Percentiles rank a stretch among this genome's conserved stretches.
Conservation (phyloP, 2,797 vertebrate genomes). For the Enteromius viviparus region DNA sequence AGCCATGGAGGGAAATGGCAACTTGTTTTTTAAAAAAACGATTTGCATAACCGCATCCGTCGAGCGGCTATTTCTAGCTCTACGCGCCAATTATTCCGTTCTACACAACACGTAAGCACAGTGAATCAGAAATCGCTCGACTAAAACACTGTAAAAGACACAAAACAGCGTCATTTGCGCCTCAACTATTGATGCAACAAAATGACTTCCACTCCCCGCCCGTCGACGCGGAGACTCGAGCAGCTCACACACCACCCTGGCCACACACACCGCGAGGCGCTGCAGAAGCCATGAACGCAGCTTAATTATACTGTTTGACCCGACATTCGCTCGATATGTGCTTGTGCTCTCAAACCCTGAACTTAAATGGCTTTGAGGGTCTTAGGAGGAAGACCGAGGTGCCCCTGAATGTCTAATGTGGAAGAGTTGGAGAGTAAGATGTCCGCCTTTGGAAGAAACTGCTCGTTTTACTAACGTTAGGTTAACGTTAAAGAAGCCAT, state of each 20-base stretch:
- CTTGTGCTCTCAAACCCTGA: slow-evolving; percentile 6
- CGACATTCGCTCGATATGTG: slow-evolving; percentile 26
- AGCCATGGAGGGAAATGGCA: slow-evolving; percentile 47
- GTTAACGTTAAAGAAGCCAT: slow-evolving; percentile 45
- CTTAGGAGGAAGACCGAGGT: slow-evolving; percentile 8
- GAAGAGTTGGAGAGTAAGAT: slow-evolving; percentile 65
- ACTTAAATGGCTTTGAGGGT: slow-evolving; percentile 9
- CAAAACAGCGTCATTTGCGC: slow-evolving; percentile 34
- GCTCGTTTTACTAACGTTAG: slow-evolving; percentile 42
- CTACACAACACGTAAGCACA: neutral
- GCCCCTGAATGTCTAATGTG: slow-evolving; percentile 46
- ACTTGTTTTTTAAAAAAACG: slow-evolving; percentile 42
- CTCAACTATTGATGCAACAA: slow-evolving; percentile 58
- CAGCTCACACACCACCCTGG: slow-evolving; percentile 34
- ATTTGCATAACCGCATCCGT: neutral
- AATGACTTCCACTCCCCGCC: slow-evolving; percentile 66
- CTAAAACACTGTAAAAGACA: neutral
- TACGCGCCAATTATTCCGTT: neutral
- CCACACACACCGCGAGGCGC: slow-evolving; percentile 50
- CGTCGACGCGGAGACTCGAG: slow-evolving; percentile 47
- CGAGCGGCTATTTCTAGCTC: neutral
- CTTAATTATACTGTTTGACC: slow-evolving; percentile 22
- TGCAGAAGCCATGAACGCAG: slow-evolving; percentile 27
- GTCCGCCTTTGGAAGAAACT: slow-evolving; percentile 67
- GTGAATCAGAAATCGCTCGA: neutral